Base-by-base conservation (phyloP, 2,888 invertebrate species). In the Cheilosia pagana region DNA sequence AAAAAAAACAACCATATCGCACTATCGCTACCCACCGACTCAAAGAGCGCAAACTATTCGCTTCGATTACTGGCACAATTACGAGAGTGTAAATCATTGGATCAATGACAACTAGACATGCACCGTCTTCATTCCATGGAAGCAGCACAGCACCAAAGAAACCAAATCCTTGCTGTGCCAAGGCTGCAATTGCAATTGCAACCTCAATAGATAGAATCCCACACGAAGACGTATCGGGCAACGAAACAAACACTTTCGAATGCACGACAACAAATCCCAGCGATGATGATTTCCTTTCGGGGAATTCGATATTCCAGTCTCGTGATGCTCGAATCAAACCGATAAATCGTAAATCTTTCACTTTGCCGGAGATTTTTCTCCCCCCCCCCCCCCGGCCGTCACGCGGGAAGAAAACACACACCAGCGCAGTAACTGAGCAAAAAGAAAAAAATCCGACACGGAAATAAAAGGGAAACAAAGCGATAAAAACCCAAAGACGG, bases 301-400 rank as follows among this genome's bases (percentile, higher is more conserved):
- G 72, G 86, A 81, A 86, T 87, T 87, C 86, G 85, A 82, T 87
- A 87, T 87, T 87, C 87, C 83, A 86, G 87, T 87, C 87, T 87
- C 87, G 87, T 87, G 87, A 86, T 87, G 86, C 82, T 87, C 86
- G 85, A 87, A 87, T 87, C 87, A 87, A 87, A 87, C 87, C 87
- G 87, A 87, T 87, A 87, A 87, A 87, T 87, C 87, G 87, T 87
- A 87, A 87, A 87, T 87, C 87, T 87, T 87, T 87, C 87, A 87
- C 87, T 87, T 87, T 87, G 71, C 77, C 78, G 76, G 67, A 60
- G 85, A 81, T 82, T 79, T 86, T 87, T 86, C 75, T 48, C 63
- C 75, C 50, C 5, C 14, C 3, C 50, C 5, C 75, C 41, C 63
- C 75, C 50, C 5, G 21, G 4, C 50, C 5, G 21, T 4, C 50